Conservation (phyloP, 2,888 invertebrate species). For the Pseudococcus longispinus region DNA sequence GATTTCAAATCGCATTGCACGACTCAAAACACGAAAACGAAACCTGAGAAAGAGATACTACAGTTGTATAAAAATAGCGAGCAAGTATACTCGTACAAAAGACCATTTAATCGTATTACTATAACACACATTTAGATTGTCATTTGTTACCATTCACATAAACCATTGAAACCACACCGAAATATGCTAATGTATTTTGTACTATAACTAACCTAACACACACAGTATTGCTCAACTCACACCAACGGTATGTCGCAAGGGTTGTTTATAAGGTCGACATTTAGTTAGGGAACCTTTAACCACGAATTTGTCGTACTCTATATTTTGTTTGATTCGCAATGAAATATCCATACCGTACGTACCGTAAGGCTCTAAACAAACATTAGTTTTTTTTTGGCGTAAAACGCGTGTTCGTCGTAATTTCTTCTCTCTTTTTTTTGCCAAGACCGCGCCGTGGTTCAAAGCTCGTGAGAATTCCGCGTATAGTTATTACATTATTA, state of each 20-base stretch:
- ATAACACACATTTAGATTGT: neutral
- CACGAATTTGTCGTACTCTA: neutral
- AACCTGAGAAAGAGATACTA: neutral
- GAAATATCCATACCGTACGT: neutral
- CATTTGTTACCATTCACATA: conserved; percentile 3
- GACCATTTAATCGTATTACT: conserved; percentile 1
- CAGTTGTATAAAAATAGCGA: neutral
- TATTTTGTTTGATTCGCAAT: neutral
- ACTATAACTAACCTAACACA: conserved; percentile 6
- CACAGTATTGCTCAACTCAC: neutral
- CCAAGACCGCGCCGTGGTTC: neutral
- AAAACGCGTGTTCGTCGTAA: neutral
- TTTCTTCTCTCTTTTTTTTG: neutral
- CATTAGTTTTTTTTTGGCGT: neutral
- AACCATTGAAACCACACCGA: conserved; percentile 1
- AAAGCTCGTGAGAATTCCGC: conserved; percentile 11
- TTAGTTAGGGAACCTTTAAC: neutral
- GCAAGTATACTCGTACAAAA: neutral
- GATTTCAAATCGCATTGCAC: neutral
- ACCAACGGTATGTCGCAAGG: neutral
- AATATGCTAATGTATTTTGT: conserved; percentile 11
- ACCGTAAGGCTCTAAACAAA: neutral
- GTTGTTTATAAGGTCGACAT: conserved; percentile 11
- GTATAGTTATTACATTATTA: conserved; percentile 31
- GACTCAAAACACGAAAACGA: neutral